A percentile compares a stretch with the other conserved stretches of the same genome.
Evolutionary conservation across 2,113 vertebrate species (phyloP).

Genomic region (Telmatochromis sp.): DNA sequence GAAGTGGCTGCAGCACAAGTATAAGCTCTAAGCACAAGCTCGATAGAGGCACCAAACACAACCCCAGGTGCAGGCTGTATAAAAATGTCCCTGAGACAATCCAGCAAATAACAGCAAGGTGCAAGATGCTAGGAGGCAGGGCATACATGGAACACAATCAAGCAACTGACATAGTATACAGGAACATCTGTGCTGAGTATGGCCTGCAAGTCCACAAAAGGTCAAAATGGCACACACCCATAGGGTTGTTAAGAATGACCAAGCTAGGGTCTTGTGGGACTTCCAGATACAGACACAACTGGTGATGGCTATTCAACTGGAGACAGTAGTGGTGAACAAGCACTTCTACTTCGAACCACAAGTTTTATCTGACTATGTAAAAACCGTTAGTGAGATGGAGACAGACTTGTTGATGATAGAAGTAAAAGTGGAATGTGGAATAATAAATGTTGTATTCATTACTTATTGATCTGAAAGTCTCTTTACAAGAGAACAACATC

Average conservation of each 20-base stretch:
- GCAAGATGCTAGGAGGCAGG: background rate
- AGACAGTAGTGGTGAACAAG: background rate
- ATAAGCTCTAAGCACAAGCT: background rate
- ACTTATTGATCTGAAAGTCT: background rate
- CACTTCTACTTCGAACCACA: background rate
- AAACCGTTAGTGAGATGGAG: background rate
- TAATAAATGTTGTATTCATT: constrained; percentile 3
- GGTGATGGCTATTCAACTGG: background rate
- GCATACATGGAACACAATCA: background rate
- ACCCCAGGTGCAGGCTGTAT: background rate
- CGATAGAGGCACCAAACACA: background rate
- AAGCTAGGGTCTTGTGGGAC: background rate
- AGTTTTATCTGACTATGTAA: background rate
- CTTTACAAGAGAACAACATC: background rate
- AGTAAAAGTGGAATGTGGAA: constrained; percentile 2
- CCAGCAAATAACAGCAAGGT: background rate
- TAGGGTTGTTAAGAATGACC: background rate
- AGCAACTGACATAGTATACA: background rate
- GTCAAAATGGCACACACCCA: background rate
- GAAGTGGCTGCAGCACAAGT: background rate
- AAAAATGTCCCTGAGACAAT: background rate
- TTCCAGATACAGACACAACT: background rate
- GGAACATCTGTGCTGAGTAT: background rate
- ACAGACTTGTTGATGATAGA: background rate
- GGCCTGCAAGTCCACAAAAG: background rate